Evolutionary conservation across 1,140 invertebrate genomes (phyloP), one percentile per base, ranked within the genome.

Genomic region (Chionoecetes opilio): DNA sequence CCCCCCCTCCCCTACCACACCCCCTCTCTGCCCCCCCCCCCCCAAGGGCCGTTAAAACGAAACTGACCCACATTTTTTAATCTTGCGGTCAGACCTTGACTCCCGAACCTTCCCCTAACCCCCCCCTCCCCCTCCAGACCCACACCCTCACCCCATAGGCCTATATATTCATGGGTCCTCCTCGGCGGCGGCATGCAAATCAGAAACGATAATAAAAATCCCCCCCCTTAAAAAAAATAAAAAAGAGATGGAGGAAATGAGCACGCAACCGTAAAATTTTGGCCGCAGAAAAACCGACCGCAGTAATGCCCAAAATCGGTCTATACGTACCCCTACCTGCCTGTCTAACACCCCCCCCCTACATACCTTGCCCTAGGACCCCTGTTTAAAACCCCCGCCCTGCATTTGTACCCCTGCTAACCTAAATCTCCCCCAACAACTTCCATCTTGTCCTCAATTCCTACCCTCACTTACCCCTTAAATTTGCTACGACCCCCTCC

Each of bases 131-230:
- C 11, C 38, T 21, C n/a, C 53, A 26, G 53, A n/a, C 53, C 53
- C 53, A 21, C 5, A 26, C 8, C 34, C 37, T 89, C 37, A 46
- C 29, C 29, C 17, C n/a, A n/a, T 63, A 34, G 29, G 46, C 88
- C 88, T 29, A 90, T 90, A 90, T 90, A 90, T 63, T 90, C 88
- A 90, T 31, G 32, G 88, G 31, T 34, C n/a, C n/a, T 14, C 88
- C 26, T 29, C n/a, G 29, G 17, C 41, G 41, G 37, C 53, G 35
- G 88, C 88, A 90, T 90, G 88, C 88, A 90, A 90, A 90, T 90
- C n/a, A 46, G 88, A 63, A 29, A 29, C 11, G 84, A 37, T 85
- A 32, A 85, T 21, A 32, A 90, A n/a, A n/a, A n/a, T n/a, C n/a
- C n/a, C n/a, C n/a, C n/a, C n/a, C n/a, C n/a, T n/a, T n/a, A n/a